Evolutionary conservation across 2,113 vertebrate genomes (phyloP).

Genomic region (Chroicocephalus ridibundus): DNA sequence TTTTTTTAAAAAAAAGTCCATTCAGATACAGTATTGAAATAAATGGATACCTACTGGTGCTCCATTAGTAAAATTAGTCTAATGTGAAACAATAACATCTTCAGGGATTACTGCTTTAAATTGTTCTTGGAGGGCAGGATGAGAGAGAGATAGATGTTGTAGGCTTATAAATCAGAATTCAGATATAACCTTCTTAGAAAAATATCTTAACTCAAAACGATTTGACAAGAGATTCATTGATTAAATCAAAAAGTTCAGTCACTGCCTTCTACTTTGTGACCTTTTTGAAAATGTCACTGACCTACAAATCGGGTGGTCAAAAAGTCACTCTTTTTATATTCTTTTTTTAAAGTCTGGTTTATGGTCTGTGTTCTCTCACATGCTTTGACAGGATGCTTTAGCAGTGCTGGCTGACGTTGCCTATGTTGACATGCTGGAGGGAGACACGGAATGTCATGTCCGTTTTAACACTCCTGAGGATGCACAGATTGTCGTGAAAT

Average conservation of each 20-base stretch:
- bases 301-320: background rate
- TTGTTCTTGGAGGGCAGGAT: background rate
- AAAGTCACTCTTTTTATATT: background rate
- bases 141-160: background rate
- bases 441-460: constrained; percentile 89
- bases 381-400: constrained; percentile 78
- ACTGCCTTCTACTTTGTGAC: background rate
- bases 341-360: background rate
- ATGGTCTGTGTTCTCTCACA: background rate
- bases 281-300: background rate
- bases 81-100: background rate
- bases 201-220: background rate
- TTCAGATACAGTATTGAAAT: background rate
- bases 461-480: constrained; percentile 86
- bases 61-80: background rate
- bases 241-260: background rate
- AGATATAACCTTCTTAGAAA: background rate
- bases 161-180: background rate
- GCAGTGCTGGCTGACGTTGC: constrained; percentile 82
- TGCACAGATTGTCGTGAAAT: constrained; percentile 76
- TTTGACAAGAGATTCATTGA: background rate
- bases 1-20: background rate
- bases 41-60: background rate
- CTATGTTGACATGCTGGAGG: constrained; percentile 91
- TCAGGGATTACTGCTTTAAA: background rate